A percentile compares a stretch with the other conserved stretches of the same genome.
phyloP scores from a whole-genome alignment of 2,888 invertebrate species.

The Hipparchia semele region DNA sequence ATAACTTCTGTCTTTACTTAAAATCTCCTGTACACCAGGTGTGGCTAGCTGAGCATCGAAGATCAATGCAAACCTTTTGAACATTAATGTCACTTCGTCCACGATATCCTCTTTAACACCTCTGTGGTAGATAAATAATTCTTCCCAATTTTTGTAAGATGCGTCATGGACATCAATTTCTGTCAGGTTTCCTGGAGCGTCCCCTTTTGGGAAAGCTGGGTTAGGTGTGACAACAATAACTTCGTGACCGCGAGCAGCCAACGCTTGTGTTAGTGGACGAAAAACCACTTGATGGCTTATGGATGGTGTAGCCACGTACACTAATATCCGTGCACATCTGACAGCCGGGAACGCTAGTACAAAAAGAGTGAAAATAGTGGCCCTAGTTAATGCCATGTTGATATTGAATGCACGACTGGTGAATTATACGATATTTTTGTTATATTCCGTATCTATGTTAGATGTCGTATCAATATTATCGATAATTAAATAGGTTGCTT shows the following conservation, averaged over 20 bases:
- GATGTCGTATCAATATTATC: background rate
- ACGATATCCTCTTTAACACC: conserved; percentile 22
- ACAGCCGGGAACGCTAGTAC: background rate
- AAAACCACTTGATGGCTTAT: conserved; percentile 52
- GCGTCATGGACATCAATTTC: conserved; percentile 56
- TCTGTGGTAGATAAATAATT: conserved; percentile 17
- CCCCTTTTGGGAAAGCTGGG: conserved; percentile 52
- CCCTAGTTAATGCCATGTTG: background rate
- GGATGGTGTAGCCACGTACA: conserved; percentile 53
- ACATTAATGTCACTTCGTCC: conserved; percentile 23
- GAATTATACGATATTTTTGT: background rate
- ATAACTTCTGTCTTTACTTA: conserved; percentile 41
- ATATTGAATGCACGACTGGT: background rate
- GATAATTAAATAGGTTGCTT: conserved; percentile 12
- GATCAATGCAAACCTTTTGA: conserved; percentile 31
- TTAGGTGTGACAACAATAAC: conserved; percentile 57
- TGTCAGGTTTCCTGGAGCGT: conserved; percentile 50
- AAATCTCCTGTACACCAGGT: conserved; percentile 44
- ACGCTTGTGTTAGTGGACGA: conserved; percentile 53
- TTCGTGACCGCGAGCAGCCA: conserved; percentile 61
- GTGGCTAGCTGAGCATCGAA: conserved; percentile 45
- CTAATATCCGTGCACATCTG: conserved; percentile 54
- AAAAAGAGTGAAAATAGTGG: background rate
- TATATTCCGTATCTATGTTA: background rate
- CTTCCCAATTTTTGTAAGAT: conserved; percentile 50